Base-by-base conservation (phyloP, 1,140 invertebrate species). In the Maconellicoccus hirsutus region DNA sequence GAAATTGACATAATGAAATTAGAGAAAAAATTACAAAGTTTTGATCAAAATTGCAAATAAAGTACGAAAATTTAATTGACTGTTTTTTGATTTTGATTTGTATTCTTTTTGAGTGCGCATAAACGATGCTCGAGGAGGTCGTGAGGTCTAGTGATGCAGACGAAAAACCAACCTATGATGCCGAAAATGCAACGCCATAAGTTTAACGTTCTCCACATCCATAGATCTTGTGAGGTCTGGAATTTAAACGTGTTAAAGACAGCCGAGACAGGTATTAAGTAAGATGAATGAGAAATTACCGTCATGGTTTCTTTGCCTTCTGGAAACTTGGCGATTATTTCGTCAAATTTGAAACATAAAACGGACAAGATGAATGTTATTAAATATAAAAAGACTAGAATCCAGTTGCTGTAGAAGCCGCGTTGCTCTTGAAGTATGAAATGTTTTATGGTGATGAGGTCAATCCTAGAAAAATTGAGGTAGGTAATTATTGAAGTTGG, bases 181-280 rank as follows among this genome's bases (percentile, higher is more conserved):
- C 61, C 61, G 25, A 66, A 66, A 66, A 66, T 66, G 21, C 61
- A 66, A 23, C 25, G 21, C 61, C 61, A 66, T 26, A 66, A 26
- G 22, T 26, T 66, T 8, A 66, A 66, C 4, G 10, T 66, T 66
- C 25, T 66, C 61, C 61, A 66, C 10, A 66, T 66, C 61, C 19
- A 25, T 25, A 66, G 25, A 66, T 66, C 61, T 66, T 66, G 22
- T 6, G 61, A 66, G 10, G 19, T 19, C 61, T 66, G 42, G 2
- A 52, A 66, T 6, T 59, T 59, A 59, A 23, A 19, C 61, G 21
- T 8, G 22, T 66, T 25, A 25, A n/a, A n/a, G n/a, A n/a, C n/a
- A n/a, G n/a, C n/a, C n/a, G n/a, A n/a, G n/a, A n/a, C n/a, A n/a
- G n/a, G n/a, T n/a, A n/a, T n/a, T 19, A 19, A 19, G 59, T 19